Evolutionary conservation across 2,888 invertebrate species (phyloP), one percentile per base, ranked within the genome.

Genomic region (Spodoptera picta): DNA sequence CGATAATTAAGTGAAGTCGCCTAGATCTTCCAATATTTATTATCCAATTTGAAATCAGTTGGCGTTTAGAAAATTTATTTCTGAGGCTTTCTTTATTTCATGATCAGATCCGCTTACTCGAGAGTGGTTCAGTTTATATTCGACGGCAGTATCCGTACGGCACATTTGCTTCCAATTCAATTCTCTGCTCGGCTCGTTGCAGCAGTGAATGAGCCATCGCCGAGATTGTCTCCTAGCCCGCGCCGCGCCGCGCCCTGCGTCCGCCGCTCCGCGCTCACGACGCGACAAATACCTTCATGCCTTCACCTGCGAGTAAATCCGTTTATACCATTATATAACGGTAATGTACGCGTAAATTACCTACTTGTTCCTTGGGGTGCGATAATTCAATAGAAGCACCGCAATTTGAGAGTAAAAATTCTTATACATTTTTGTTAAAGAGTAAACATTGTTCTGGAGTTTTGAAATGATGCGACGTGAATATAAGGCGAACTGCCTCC

Each of bases 81-180:
- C 80, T 77, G 69, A 71, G 59, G 68, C 71, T 77, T 75, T 69
- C 69, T 88, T 89, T 87, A 81, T 80, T 82, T 77, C 76, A 77
- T 87, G 87, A 88, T 89, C 85, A 83, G 81, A 78, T 81, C 79
- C 81, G 84, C 80, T 84, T 80, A 82, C 85, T 87, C 73, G 84
- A 81, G 84, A 90, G 87, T 84, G 87, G 88, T 89, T 90, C 88
- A 85, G 90, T 91, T 91, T 92, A 92, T 90, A 90, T 91, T 89
- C 90, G 89, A 84, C 84, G 90, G 85, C 85, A 87, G 87, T 89
- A 85, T 89, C 84, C 85, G 87, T 87, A 90, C 90, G 92, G 91
- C 87, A 92, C 91, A 92, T 93, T 93, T 93, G 89, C 90, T 92
- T 91, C 89, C 92, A 92, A 93, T 93, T 93, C 91, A 92, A 93